These are phyloP conservation scores for Ondatra zibethicus DNA, from an alignment of 2,113 vertebrate genomes.

Conservation along the genomic window DNA sequence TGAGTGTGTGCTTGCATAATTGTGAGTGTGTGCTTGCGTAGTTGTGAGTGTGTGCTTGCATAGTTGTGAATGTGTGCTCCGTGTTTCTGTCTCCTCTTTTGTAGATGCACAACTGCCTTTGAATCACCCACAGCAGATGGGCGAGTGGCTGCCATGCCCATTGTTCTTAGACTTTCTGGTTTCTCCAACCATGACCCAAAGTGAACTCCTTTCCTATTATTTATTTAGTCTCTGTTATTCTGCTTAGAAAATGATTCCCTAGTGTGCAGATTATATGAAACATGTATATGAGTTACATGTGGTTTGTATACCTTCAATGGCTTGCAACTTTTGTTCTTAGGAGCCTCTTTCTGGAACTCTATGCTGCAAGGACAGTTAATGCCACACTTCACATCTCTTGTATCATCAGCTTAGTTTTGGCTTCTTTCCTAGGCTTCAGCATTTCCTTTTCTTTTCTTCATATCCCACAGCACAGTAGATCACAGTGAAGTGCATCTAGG, in stretches of 20 bases:
- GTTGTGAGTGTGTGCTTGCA: no score
- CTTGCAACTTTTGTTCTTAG: background rate
- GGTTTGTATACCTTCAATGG: background rate
- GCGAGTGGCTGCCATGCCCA: no score
- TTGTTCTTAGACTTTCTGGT: background rate
- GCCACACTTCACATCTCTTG: background rate
- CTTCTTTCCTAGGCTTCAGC: background rate
- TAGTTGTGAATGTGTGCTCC: background rate
- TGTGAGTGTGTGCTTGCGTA: no score
- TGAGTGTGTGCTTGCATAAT: no score
- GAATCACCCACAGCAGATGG: background rate
- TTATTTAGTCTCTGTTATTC: background rate
- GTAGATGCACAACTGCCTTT: no score
- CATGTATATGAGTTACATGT: no score
- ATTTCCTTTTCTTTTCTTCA: background rate
- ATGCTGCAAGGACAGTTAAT: background rate
- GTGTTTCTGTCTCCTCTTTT: background rate
- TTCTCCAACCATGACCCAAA: background rate
- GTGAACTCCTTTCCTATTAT: background rate
- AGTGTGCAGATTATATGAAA: background rate
- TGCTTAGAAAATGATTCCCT: background rate
- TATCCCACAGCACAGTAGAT: constrained; percentile 30
- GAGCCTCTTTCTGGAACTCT: background rate
- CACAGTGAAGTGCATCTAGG: constrained; percentile 37
- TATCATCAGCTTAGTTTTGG: no score